A percentile compares a stretch with the other conserved stretches of the same genome.
phyloP scores from a whole-genome alignment of 2,797 vertebrate species.

The Erethizon dorsatum region DNA sequence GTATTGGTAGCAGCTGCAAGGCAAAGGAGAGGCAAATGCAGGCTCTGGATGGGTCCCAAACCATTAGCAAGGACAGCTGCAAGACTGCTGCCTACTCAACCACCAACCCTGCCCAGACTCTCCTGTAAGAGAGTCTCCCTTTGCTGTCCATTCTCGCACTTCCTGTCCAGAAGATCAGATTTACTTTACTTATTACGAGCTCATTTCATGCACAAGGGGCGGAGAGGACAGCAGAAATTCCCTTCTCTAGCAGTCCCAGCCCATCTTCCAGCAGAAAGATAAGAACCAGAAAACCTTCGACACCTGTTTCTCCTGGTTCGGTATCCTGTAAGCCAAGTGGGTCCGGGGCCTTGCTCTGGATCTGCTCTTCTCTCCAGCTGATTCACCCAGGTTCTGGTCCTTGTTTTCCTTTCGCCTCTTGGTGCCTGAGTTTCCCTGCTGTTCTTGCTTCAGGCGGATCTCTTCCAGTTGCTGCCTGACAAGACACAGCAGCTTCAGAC shows the following conservation, averaged over 20 bases:
- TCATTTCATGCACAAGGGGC: background rate
- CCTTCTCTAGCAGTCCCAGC: slow-evolving; percentile 20
- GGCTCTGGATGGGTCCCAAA: background rate
- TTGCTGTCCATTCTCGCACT: background rate
- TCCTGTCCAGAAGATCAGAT: slow-evolving; percentile 12
- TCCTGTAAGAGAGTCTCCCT: background rate
- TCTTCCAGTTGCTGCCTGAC: slow-evolving; percentile 90
- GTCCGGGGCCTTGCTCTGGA: background rate
- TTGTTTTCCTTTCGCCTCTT: slow-evolving; percentile 85
- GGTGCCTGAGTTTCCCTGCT: slow-evolving; percentile 73
- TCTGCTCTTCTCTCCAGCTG: slow-evolving; percentile 84
- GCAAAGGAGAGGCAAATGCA: background rate
- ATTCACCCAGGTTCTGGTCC: slow-evolving; percentile 85
- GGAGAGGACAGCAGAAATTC: slow-evolving; percentile 22
- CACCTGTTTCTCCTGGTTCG: slow-evolving; percentile 85
- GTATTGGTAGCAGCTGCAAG: background rate
- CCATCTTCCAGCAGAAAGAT: background rate
- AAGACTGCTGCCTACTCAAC: background rate
- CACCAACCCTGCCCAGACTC: background rate
- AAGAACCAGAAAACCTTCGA: slow-evolving; percentile 27
- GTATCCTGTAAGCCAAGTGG: slow-evolving; percentile 61
- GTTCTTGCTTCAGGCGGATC: slow-evolving; percentile 89
- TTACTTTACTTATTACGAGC: slow-evolving; percentile 22
- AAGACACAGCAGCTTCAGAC: slow-evolving; percentile 59
- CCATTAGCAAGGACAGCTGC: background rate